Evolutionary conservation across 1,140 invertebrate genomes (phyloP), one percentile per base, ranked within the genome.

Genomic region (Drosophila willistoni): DNA sequence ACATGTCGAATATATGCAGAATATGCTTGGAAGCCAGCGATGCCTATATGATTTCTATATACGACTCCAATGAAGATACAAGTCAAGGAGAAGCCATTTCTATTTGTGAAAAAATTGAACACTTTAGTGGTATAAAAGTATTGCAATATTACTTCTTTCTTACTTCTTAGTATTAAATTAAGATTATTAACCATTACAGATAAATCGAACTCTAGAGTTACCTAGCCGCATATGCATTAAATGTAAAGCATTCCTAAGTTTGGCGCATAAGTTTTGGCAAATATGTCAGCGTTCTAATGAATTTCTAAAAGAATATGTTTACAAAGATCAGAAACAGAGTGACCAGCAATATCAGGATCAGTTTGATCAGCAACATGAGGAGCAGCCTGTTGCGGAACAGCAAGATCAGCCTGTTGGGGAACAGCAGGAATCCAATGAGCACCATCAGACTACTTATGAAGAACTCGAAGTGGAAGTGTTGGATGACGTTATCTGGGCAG

Each of bases 221-320:
- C 90, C 90, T 1, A 68, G 64, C 0, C 71, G 64, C 22, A 91
- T 91, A 7, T 91, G 90, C 22, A 33, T 71, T 0, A 89, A 86
- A 57, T 91, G 90, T 62, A 69, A 78, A 13, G 87, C 74, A 0
- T 91, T 91, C 66, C 41, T 91, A 7, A 74, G 39, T 3, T 33
- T 91, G 7, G 79, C 90, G 0, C 68, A 90, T 44, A 91, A 90
- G 59, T 91, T 91, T 66, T 84, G 75, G 7, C 74, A 81, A 44
- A 91, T 91, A 64, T 90, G 90, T 34, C 76, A 71, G n/a, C 83
- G 86, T 54, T 91, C 90, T 0, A 70, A 91, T 63, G 69, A 78
- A 36, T 91, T 90, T 47, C 65, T 91, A 3, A 68, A 73, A 0
- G 79, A 90, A 69, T 91, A 77, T 56, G 77, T 90, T 17, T 68